Base-by-base conservation (phyloP, 2,113 vertebrate genomes). In the Propithecus coquereli region DNA sequence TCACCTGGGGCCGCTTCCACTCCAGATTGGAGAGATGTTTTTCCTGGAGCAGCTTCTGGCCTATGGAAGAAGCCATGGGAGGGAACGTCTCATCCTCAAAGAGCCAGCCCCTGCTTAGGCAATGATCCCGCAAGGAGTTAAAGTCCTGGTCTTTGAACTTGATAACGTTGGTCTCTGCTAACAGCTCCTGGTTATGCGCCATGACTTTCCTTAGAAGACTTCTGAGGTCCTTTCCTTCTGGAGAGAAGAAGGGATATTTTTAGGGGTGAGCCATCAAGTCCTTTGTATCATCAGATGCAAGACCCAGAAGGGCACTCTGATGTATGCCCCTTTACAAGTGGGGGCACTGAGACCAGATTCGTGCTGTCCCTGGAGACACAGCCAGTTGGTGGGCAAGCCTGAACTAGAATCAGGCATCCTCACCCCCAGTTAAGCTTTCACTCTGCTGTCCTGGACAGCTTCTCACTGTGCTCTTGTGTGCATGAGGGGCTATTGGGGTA, bases 81-180 rank as follows among this genome's bases (percentile, higher is more conserved):
- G 98, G 98, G 82, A 99, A 99, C 4, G 97, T 97, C 61, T 94
- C 74, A 88, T 99, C 99, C 93, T 98, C 92, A 79, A 98, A 99
- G n/a, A 97, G 97, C 84, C 96, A 40, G 22, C 97, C 89, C 22
- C 73, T 90, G 57, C 95, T 98, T 82, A 98, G 94, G 90, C 98
- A 99, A 3, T 0, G 52, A 61, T 98, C 74, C 94, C 68, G 5
- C 68, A 99, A 94, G 0, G 0, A 50, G 12, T 8, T n/a, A 23
- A 99, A 99, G 91, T 99, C 98, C 57, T 99, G 99, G 25, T 71
- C 93, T 17, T 98, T 98, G 96, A 97, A 96, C 45, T 79, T 96
- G 85, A 85, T 27, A 43, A 96, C 1, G 0, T 89, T 18, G n/a
- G 43, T 87, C 54, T 79, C 32, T 23, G 23, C 23, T 34, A 22